These are phyloP conservation scores for Drosophila punjabiensis DNA, from an alignment of 1,140 invertebrate genomes.

Conservation along the genomic window DNA sequence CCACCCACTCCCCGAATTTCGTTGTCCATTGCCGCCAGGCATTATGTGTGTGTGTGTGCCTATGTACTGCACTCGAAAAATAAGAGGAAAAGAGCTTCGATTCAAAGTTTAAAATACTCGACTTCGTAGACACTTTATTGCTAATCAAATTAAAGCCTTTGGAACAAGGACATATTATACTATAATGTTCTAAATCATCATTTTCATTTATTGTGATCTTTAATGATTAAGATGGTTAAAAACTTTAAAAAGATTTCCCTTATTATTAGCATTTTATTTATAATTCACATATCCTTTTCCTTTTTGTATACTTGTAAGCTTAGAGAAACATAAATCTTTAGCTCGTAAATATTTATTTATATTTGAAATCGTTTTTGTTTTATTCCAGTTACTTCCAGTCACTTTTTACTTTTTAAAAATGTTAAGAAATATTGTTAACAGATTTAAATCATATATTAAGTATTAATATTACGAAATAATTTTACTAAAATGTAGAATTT, in stretches of 20 bases:
- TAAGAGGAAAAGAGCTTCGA: not conserved
- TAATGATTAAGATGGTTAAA: not conserved
- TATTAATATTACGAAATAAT: no score
- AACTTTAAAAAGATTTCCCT: not conserved
- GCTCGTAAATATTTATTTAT: no score
- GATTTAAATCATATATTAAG: no score
- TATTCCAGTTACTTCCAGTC: no score
- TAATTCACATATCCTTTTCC: no score
- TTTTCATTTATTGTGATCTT: not conserved
- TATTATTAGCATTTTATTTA: no score
- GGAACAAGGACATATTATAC: not conserved
- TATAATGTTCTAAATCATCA: not conserved
- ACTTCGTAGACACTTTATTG: not conserved
- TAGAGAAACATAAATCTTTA: no score
- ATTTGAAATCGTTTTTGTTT: no score
- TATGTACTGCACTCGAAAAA: conserved; percentile 48
- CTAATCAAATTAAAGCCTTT: not conserved
- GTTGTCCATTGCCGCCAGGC: conserved; percentile 50
- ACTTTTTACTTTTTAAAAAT: no score
- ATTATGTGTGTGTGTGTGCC: conserved; percentile 36
- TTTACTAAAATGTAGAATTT: not conserved
- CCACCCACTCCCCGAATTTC: conserved; percentile 50
- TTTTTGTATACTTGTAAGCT: no score
- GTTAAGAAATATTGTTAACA: no score
- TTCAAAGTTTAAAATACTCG: no score